phyloP scores from a whole-genome alignment of 1,140 invertebrate species.

The Nautilus pompilius region DNA sequence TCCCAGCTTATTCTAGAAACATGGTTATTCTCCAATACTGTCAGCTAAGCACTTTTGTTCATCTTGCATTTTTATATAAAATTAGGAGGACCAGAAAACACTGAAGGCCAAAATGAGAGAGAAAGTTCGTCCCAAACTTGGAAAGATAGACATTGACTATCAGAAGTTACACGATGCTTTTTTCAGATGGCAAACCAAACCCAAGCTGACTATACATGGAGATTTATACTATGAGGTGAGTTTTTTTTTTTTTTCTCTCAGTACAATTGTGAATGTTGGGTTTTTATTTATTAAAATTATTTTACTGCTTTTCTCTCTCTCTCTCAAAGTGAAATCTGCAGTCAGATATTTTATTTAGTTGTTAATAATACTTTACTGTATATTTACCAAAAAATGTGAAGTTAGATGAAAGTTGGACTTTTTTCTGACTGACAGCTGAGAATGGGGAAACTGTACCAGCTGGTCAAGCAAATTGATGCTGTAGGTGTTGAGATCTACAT shows the following conservation, averaged over 20 bases:
- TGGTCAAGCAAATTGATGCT: no score
- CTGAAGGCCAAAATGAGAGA: constrained; percentile 99
- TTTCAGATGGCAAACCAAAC: constrained; percentile 99
- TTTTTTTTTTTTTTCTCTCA: neutral
- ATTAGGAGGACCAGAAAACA: constrained; percentile 86
- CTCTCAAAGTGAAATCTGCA: no score
- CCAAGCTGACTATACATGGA: constrained; percentile 97
- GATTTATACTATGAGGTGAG: constrained; percentile 92
- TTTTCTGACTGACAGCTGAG: no score
- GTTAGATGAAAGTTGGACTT: no score
- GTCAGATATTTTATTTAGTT: no score
- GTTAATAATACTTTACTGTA: no score
- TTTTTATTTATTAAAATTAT: no score
- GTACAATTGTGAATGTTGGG: neutral
- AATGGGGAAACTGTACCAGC: no score
- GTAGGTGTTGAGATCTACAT: no score
- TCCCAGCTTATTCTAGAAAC: neutral
- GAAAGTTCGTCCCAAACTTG: constrained; percentile 92
- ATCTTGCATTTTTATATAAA: constrained; percentile 11
- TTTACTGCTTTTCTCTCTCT: no score
- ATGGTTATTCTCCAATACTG: no score
- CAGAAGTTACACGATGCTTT: constrained; percentile 99
- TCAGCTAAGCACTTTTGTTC: neutral
- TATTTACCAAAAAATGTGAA: no score
- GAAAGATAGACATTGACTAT: constrained; percentile 99